Evolutionary conservation across 2,888 invertebrate species (phyloP), one percentile per base, ranked within the genome.

Genomic region (Sinodicranocentrus sp.): DNA sequence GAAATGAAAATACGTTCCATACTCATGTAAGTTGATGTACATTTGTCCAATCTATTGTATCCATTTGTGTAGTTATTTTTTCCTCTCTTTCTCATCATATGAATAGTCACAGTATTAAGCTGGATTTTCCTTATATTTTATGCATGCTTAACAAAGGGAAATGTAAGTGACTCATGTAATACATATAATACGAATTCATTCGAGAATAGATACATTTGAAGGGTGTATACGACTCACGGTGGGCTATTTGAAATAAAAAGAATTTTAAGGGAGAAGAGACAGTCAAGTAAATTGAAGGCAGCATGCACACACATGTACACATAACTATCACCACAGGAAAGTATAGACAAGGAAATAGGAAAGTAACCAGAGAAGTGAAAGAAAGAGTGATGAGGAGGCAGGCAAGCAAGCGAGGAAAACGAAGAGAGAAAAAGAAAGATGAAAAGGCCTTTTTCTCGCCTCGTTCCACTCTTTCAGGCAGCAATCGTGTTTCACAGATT

Each of bases 401-500:
- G 52, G 44, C 44, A 61, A 63, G 72, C 57, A 63, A 28, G 44
- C 26, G 68, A 54, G 28, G 44, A 52, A 82, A 77, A 57, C 52
- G 33, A 67, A 80, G 63, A 68, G 75, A 48, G 68, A 39, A 71
- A 78, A 70, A 80, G 63, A 70, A 61, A 82, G 82, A 79, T 83
- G 85, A 85, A 83, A 85, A 80, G 79, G 59, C 75, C 73, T 78
- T 85, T 79, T 85, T 82, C 84, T 82, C 84, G 84, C 82, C 82
- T 79, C 75, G 73, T 84, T 79, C 84, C 78, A 73, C 79, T 84
- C 78, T 84, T 79, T 84, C 79, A 79, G 84, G 85, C 83, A 84
- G 85, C 82, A 85, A 87, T 87, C 83, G 83, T 84, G 83, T 82
- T 79, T 77, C 85, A 80, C 72, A 84, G 87, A 87, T 87, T 87